Conservation (phyloP, 2,113 vertebrate species). For the Pteruthius melanotis region DNA sequence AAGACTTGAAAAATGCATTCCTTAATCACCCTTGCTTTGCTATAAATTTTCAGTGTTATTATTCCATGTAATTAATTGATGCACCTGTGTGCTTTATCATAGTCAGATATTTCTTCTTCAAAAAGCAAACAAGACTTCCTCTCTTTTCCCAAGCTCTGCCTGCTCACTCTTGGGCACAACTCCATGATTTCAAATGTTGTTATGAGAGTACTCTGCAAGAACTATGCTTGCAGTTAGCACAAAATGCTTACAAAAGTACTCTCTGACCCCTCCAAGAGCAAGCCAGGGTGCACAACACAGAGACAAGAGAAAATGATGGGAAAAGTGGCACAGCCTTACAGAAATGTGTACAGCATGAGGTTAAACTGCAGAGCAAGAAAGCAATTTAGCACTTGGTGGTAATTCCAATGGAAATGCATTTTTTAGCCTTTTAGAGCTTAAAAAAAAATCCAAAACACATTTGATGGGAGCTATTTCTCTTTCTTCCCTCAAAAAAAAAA, state of each 20-base stretch:
- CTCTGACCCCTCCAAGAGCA: not conserved
- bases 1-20: not conserved
- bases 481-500: not conserved
- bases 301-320: not conserved
- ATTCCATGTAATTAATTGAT: not conserved
- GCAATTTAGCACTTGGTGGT: not conserved
- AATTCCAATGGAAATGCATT: not conserved
- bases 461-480: not conserved
- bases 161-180: not conserved
- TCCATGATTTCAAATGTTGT: not conserved
- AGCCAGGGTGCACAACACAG: not conserved
- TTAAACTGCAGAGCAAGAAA: not conserved
- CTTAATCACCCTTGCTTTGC: not conserved
- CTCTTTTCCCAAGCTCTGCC: not conserved
- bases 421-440: not conserved
- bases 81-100: not conserved
- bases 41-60: constrained; percentile 12
- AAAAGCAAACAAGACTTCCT: not conserved
- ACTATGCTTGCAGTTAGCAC: not conserved
- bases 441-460: not conserved
- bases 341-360: not conserved
- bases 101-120: not conserved
- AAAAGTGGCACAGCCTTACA: not conserved
- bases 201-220: not conserved
- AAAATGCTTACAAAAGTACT: not conserved